phyloP scores from a whole-genome alignment of 1,140 invertebrate genomes.

The Solenopsis invicta region DNA sequence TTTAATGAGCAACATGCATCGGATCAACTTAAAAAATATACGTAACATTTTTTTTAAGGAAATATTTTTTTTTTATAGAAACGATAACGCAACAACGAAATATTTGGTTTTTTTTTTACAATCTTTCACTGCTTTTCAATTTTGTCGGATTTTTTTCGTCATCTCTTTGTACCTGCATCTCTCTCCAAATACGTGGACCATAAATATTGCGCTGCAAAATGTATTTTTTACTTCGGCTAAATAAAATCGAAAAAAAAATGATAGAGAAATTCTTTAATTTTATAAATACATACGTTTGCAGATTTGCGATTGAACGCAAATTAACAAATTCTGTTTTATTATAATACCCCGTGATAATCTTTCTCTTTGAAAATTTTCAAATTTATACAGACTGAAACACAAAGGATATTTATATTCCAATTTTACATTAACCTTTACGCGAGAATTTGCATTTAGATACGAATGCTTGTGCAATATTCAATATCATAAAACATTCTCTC shows the following conservation, averaged over 20 bases:
- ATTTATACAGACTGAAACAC: constrained; percentile 23
- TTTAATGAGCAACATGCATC: neutral
- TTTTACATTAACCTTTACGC: constrained; percentile 43
- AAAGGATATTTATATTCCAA: constrained; percentile 48
- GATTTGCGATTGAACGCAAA: neutral
- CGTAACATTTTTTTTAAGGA: constrained; percentile 23
- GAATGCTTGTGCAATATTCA: constrained; percentile 42
- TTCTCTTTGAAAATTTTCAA: constrained; percentile 35
- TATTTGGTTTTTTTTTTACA: neutral
- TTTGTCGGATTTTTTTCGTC: constrained; percentile 42
- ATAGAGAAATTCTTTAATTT: constrained; percentile 22
- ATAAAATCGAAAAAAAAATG: constrained; percentile 11
- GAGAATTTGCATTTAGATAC: constrained; percentile 55
- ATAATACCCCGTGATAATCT: neutral
- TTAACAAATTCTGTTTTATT: constrained; percentile 8
- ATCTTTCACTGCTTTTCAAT: constrained; percentile 29
- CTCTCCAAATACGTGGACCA: neutral
- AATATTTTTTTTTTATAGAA: constrained; percentile 26
- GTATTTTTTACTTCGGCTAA: constrained; percentile 24
- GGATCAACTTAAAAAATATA: constrained; percentile 36
- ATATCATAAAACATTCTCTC: constrained; percentile 45
- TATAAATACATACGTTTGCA: neutral
- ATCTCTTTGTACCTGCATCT: constrained; percentile 3
- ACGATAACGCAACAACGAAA: constrained; percentile 8
- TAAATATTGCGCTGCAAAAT: constrained; percentile 34